Evolutionary conservation across 2,888 invertebrate species (phyloP).

Genomic region (Colostygia pectinataria): DNA sequence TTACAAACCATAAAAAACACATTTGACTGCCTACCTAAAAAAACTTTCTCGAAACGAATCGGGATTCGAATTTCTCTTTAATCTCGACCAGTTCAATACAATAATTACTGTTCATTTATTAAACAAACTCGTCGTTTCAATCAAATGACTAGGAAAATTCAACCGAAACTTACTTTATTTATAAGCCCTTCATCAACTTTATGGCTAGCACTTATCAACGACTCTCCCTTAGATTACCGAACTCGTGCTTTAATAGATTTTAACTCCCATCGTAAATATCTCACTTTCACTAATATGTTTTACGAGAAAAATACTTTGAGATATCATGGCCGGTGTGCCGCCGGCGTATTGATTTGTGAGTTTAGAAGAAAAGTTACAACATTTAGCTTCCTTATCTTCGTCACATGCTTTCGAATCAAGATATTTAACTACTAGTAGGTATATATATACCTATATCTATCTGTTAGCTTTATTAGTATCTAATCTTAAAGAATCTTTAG

Average conservation of each 20-base stretch:
- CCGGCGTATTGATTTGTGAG: slow-evolving; percentile 24
- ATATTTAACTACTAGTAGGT: no score
- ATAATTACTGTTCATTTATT: slow-evolving; percentile 48
- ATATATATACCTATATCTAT: no score
- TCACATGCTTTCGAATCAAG: not conserved
- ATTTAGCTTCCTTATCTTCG: not conserved
- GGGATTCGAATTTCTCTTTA: slow-evolving; percentile 26
- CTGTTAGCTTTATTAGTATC: no score
- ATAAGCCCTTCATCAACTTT: slow-evolving; percentile 68
- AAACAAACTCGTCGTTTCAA: slow-evolving; percentile 43
- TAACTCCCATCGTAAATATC: slow-evolving; percentile 56
- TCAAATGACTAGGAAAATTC: slow-evolving; percentile 60
- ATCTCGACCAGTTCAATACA: slow-evolving; percentile 34
- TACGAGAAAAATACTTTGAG: slow-evolving; percentile 29
- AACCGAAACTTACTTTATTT: slow-evolving; percentile 59
- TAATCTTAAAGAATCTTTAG: no score
- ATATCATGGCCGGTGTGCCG: slow-evolving; percentile 21
- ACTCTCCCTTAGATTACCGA: slow-evolving; percentile 52
- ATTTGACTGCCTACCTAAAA: slow-evolving; percentile 12
- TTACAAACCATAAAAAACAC: no score
- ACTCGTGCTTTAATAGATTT: slow-evolving; percentile 46
- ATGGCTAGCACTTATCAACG: slow-evolving; percentile 48
- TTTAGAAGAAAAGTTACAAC: slow-evolving; percentile 1
- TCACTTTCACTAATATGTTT: slow-evolving; percentile 57
- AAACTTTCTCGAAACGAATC: slow-evolving; percentile 29